Conservation (phyloP, 2,888 invertebrate species). For the Coelinius sp. region DNA sequence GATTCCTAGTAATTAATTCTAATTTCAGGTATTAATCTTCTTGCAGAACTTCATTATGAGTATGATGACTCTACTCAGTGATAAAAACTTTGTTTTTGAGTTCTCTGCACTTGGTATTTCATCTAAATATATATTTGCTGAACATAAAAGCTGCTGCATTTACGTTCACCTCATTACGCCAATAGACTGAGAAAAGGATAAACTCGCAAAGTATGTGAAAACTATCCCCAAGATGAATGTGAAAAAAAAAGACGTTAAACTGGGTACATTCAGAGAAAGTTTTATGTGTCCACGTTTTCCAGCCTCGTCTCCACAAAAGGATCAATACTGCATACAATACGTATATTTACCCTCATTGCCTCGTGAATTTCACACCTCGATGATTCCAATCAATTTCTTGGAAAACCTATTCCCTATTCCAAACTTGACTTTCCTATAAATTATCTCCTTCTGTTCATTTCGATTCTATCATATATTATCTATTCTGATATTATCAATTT, state of each 20-base stretch:
- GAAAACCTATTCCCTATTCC: slow-evolving; percentile 26
- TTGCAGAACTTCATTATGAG: too few relatives aligned
- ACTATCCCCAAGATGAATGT: neutral
- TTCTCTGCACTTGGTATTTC: too few relatives aligned
- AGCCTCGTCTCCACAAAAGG: slow-evolving; percentile 15
- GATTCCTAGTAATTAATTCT: too few relatives aligned
- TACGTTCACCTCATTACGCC: neutral
- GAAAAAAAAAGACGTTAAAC: neutral
- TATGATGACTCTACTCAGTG: too few relatives aligned
- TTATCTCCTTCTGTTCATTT: slow-evolving; percentile 3
- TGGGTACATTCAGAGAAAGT: neutral
- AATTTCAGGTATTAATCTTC: too few relatives aligned
- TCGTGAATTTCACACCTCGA: slow-evolving; percentile 47
- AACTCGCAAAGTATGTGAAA: neutral
- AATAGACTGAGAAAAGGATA: neutral
- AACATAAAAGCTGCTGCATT: too few relatives aligned
- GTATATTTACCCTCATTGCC: slow-evolving; percentile 40
- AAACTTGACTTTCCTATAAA: slow-evolving; percentile 14
- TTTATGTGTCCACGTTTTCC: slow-evolving; percentile 22
- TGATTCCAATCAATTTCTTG: slow-evolving; percentile 42
- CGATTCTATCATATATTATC: neutral
- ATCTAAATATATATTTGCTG: too few relatives aligned
- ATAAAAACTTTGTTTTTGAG: too few relatives aligned
- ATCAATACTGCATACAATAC: slow-evolving; percentile 41
- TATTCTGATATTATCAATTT: neutral